Percentiles rank a stretch among this genome's conserved stretches.
Conservation (phyloP, 2,113 vertebrate species). For the Thamnophis sirtalis region DNA sequence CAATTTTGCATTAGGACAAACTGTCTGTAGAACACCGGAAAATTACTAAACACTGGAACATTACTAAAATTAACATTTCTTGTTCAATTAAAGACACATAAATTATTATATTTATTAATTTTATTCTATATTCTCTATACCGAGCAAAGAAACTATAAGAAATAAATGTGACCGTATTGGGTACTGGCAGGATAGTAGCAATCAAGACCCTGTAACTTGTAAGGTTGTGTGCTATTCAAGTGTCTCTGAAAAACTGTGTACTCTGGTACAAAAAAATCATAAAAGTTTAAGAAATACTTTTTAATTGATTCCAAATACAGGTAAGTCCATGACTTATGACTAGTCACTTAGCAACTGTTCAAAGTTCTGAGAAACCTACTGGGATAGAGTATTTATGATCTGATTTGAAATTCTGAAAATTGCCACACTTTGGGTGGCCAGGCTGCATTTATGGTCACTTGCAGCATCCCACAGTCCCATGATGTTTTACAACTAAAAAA, state of each 20-base stretch:
- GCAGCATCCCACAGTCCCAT: not conserved
- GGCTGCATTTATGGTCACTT: not conserved
- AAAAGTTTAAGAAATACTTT: not conserved
- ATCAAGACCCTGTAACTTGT: not conserved
- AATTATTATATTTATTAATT: not conserved
- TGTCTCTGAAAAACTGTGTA: not conserved
- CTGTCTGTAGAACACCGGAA: not conserved
- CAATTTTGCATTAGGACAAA: not conserved
- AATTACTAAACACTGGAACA: not conserved
- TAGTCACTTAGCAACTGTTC: not conserved
- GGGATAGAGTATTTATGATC: not conserved
- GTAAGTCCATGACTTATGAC: not conserved
- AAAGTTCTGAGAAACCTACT: not conserved
- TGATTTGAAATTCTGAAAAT: not conserved
- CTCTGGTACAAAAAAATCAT: not conserved
- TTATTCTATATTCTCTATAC: not conserved
- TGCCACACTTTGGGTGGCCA: not conserved
- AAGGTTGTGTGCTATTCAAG: not conserved
- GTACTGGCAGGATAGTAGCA: not conserved
- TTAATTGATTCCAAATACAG: not conserved
- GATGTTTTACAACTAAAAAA: not conserved
- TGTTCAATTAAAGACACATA: not conserved
- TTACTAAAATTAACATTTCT: not conserved
- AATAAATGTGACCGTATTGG: not conserved
- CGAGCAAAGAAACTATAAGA: not conserved